Conservation (phyloP, 2,797 vertebrate genomes). For the Alosa sapidissima region DNA sequence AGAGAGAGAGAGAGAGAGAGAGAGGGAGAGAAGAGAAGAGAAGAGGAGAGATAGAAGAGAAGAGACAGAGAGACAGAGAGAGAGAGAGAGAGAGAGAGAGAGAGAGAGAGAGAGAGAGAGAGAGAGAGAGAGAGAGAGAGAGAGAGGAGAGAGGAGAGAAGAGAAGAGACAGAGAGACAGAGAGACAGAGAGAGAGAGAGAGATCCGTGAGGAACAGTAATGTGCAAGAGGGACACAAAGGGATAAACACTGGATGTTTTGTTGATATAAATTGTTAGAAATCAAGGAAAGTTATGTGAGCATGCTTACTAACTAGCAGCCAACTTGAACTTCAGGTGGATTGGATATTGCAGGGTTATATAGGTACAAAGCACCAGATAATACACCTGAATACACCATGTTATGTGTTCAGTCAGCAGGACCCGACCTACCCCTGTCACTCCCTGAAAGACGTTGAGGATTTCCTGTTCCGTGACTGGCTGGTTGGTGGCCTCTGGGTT, state of each 20-base stretch:
- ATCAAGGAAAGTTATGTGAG: too few species aligned
- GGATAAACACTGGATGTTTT: too few species aligned
- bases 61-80: background rate
- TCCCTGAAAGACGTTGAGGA: slow-evolving; percentile 89
- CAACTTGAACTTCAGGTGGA: too few species aligned
- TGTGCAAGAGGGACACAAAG: too few species aligned
- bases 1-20: background rate
- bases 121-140: background rate
- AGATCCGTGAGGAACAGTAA: background rate
- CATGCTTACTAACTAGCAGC: too few species aligned
- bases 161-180: background rate
- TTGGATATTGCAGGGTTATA: too few species aligned
- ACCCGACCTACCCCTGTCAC: slow-evolving; percentile 79
- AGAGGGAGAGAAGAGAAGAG: too few species aligned
- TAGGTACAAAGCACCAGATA: too few species aligned
- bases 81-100: background rate
- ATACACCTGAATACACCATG: too few species aligned
- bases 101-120: slow-evolving; percentile 1
- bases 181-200: background rate
- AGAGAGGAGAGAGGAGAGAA: slow-evolving; percentile 17
- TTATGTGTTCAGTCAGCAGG: background rate
- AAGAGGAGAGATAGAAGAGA: background rate
- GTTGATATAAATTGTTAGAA: too few species aligned
- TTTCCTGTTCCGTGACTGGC: slow-evolving; percentile 96
- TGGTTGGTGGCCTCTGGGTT: slow-evolving; percentile 98